Percentiles rank a stretch among this genome's conserved stretches.
Evolutionary conservation across 2,888 invertebrate genomes (phyloP).

Genomic region (Dynastes tityus): DNA sequence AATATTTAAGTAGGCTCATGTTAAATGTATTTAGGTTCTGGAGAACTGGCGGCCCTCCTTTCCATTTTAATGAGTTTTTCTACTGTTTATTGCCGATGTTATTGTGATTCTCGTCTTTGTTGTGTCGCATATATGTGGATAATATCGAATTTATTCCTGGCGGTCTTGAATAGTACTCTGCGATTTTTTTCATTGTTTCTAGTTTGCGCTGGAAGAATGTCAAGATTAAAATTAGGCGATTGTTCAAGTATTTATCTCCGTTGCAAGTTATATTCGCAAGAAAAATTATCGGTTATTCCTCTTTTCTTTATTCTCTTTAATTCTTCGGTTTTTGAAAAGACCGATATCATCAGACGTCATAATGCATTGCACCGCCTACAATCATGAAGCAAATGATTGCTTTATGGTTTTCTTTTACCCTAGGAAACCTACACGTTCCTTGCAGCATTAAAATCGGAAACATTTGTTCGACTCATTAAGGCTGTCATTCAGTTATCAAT

Average conservation of each 20-base stretch:
- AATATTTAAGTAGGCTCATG: slow-evolving; percentile 47
- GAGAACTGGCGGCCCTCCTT: slow-evolving; percentile 39
- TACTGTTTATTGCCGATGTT: slow-evolving; percentile 38
- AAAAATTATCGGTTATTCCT: not conserved
- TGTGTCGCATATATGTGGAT: slow-evolving; percentile 20
- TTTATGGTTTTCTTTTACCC: slow-evolving; percentile 11
- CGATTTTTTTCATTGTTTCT: not conserved
- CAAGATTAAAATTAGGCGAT: no score
- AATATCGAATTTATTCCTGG: slow-evolving; percentile 24
- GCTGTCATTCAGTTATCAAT: slow-evolving; percentile 15
- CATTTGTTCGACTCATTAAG: slow-evolving; percentile 28
- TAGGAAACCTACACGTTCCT: slow-evolving; percentile 6
- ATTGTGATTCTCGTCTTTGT: slow-evolving; percentile 35
- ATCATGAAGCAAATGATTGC: slow-evolving; percentile 20
- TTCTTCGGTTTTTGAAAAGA: not conserved
- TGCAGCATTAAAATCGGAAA: slow-evolving; percentile 28
- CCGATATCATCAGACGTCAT: not conserved
- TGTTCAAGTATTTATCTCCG: no score
- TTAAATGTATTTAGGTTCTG: slow-evolving; percentile 47
- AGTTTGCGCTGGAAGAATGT: not conserved
- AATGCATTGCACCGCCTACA: slow-evolving; percentile 26
- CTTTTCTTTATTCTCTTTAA: not conserved
- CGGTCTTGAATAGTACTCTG: not conserved
- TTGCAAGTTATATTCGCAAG: no score
- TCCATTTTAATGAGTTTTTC: slow-evolving; percentile 43